These are phyloP conservation scores for Scaptomyza tumidula DNA, from an alignment of 2,888 invertebrate species.

Conservation along the genomic window DNA sequence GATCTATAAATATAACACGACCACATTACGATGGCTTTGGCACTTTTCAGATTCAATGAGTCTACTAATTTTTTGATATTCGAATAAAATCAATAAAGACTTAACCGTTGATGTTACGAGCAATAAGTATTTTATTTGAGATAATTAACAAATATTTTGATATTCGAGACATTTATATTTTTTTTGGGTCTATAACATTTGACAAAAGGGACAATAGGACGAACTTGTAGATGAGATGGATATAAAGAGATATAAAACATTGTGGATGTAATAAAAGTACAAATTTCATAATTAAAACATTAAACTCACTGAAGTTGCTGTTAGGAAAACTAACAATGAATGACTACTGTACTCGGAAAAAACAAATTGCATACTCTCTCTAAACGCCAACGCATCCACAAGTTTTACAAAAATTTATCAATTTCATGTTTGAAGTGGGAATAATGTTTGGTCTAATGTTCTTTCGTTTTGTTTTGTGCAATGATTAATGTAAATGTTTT, in stretches of 20 bases:
- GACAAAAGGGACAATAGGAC: slow-evolving; percentile 19
- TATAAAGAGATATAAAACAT: not conserved
- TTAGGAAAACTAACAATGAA: not conserved
- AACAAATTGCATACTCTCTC: not conserved
- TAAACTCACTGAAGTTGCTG: not conserved
- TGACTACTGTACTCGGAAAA: not conserved
- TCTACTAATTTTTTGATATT: slow-evolving; percentile 6
- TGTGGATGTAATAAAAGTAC: too few relatives aligned
- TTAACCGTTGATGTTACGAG: slow-evolving; percentile 8
- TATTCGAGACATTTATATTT: slow-evolving; percentile 26
- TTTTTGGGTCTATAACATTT: slow-evolving; percentile 23
- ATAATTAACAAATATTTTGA: slow-evolving; percentile 22
- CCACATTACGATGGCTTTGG: slow-evolving; percentile 63
- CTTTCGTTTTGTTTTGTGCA: slow-evolving; percentile 26
- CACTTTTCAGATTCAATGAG: slow-evolving; percentile 38
- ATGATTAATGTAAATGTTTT: slow-evolving; percentile 52
- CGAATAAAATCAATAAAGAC: slow-evolving; percentile 31
- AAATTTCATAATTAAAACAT: too few relatives aligned
- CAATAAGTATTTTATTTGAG: slow-evolving; percentile 51
- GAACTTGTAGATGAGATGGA: slow-evolving; percentile 52
- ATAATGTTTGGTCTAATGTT: slow-evolving; percentile 18
- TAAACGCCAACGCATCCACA: slow-evolving; percentile 36
- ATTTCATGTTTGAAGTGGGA: slow-evolving; percentile 14
- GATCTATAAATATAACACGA: slow-evolving; percentile 30
- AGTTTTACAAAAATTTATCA: slow-evolving; percentile 47